Conservation (phyloP, 2,113 vertebrate genomes). For the Cranoglanis bouderius region DNA sequence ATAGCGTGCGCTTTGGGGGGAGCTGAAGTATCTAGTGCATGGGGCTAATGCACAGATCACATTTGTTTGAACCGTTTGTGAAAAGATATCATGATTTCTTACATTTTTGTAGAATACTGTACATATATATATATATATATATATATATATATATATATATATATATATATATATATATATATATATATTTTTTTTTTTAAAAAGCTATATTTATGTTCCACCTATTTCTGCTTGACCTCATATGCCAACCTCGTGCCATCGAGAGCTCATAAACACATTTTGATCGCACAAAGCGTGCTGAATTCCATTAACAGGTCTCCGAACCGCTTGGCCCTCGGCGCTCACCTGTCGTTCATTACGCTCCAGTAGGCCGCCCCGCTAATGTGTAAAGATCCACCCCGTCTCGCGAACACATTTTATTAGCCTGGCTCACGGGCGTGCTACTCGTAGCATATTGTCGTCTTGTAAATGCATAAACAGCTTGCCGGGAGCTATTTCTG, state of each 20-base stretch:
- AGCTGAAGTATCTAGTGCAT: not conserved
- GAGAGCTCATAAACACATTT: not conserved
- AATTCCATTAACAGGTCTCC: not conserved
- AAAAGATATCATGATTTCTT: not conserved
- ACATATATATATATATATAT: too few species aligned
- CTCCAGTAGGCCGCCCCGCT: not conserved
- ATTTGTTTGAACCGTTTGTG: not conserved
- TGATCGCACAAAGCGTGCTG: too few species aligned
- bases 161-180: too few species aligned
- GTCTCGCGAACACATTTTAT: conserved; percentile 43
- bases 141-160: too few species aligned
- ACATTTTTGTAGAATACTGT: too few species aligned
- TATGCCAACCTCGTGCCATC: not conserved
- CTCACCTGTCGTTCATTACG: not conserved
- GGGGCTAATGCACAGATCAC: not conserved
- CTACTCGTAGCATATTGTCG: conserved; percentile 47
- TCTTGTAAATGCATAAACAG: conserved; percentile 64
- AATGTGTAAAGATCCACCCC: conserved; percentile 21
- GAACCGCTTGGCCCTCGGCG: not conserved
- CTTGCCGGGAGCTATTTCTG: conserved; percentile 64
- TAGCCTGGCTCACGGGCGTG: conserved; percentile 43
- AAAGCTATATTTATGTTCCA: not conserved
- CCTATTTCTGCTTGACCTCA: not conserved
- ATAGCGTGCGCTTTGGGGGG: not conserved
- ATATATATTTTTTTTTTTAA: not conserved